Conservation (phyloP, 2,888 invertebrate genomes). For the Miltochrista miniata region DNA sequence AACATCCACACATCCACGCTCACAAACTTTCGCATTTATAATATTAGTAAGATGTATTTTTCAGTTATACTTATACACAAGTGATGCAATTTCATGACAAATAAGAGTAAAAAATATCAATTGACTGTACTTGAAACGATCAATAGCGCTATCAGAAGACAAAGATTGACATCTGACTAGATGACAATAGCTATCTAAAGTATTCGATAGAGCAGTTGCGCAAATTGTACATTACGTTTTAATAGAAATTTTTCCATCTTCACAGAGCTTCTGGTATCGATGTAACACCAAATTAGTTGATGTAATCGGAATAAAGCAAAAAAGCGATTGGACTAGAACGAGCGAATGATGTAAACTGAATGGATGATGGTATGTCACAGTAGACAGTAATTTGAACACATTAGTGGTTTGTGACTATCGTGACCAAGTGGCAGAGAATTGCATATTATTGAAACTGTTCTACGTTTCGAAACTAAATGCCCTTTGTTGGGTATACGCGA, state of each 20-base stretch:
- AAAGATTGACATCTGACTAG: constrained; percentile 34
- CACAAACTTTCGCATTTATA: too few species aligned
- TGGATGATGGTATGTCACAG: constrained; percentile 46
- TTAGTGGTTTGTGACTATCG: neutral
- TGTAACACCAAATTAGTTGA: constrained; percentile 67
- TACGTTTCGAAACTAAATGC: constrained; percentile 18
- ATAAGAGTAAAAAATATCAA: constrained; percentile 14
- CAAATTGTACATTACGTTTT: constrained; percentile 61
- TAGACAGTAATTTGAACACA: constrained; percentile 19
- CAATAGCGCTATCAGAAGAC: constrained; percentile 27
- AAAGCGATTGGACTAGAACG: constrained; percentile 54
- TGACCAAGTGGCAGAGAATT: neutral
- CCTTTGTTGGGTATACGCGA: constrained; percentile 3
- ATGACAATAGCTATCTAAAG: constrained; percentile 28
- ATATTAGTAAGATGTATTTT: neutral
- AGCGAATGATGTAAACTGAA: constrained; percentile 53
- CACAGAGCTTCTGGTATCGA: constrained; percentile 52
- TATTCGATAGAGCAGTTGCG: constrained; percentile 51
- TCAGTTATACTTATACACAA: constrained; percentile 9
- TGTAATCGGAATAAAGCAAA: constrained; percentile 66
- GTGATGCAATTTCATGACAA: constrained; percentile 18
- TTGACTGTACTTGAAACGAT: constrained; percentile 10
- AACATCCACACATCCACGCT: too few species aligned
- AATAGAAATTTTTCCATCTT: constrained; percentile 62
- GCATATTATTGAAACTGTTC: constrained; percentile 27